phyloP scores from a whole-genome alignment of 2,888 invertebrate genomes.

The Chrysina gloriosa region DNA sequence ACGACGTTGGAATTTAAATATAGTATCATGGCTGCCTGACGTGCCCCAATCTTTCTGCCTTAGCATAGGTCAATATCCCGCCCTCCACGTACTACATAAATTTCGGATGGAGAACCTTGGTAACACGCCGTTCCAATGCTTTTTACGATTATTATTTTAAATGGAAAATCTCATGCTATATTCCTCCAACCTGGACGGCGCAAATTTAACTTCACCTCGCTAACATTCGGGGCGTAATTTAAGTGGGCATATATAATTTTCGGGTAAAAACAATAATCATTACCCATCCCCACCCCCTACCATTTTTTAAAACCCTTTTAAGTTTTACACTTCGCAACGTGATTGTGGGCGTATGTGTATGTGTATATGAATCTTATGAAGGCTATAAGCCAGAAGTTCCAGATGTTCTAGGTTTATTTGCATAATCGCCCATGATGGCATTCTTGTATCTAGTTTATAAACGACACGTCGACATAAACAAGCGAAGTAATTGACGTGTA shows the following conservation, averaged over 20 bases:
- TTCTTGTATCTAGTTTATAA: neutral
- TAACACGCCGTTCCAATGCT: constrained; percentile 41
- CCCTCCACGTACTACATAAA: constrained; percentile 19
- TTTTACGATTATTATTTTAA: constrained; percentile 37
- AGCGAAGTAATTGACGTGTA: neutral
- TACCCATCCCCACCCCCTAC: no score
- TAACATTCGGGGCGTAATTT: neutral
- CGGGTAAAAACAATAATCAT: no score
- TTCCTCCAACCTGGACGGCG: neutral
- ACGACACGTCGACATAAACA: constrained; percentile 10
- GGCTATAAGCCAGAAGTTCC: neutral
- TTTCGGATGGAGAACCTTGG: constrained; percentile 35
- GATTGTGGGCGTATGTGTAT: no score
- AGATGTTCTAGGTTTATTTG: constrained; percentile 7
- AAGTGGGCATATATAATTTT: no score
- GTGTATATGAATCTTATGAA: no score
- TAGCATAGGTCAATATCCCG: constrained; percentile 28
- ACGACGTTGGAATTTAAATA: constrained; percentile 8
- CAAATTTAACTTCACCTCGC: neutral
- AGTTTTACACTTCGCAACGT: no score
- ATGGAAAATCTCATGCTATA: constrained; percentile 12
- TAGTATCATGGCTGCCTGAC: constrained; percentile 13
- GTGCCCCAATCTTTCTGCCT: constrained; percentile 18
- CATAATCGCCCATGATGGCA: neutral
- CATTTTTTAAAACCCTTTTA: no score